Evolutionary conservation across 1,140 invertebrate genomes (phyloP), one percentile per base, ranked within the genome.

Genomic region (Macrobrachium rosenbergii): DNA sequence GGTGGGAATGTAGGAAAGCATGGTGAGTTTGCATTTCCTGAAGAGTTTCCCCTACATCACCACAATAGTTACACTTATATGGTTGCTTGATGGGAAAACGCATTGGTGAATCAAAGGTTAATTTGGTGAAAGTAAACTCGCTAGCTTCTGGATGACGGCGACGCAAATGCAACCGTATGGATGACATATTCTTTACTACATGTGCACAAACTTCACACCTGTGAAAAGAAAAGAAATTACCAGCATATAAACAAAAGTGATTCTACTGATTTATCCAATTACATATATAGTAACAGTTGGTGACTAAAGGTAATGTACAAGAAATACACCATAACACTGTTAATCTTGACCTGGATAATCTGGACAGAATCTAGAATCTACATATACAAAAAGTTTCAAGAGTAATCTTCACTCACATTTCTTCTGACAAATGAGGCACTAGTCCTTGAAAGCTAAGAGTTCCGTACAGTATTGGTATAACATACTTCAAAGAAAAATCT

Each of bases 61-160:
- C 87, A 81, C 87, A 88, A n/a, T 88, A 88, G 80, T 88, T 84
- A 67, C 87, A 88, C 77, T 88, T 88, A 73, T 80, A 84, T 63
- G 87, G 82, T 23, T 88, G 87, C 37, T 88, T 88, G 17, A 81
- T 84, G 2, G 87, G 87, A 73, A 78, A 82, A n/a, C 75, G 43
- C 52, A 84, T 37, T 14, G 81, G 82, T n/a, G 87, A 83, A n/a
- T 69, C 81, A 14, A 88, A 80, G 23, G 82, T 62, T 45, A 88
- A 75, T 52, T 79, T 78, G 67, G 81, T 64, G 45, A 88, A 88
- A 11, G 87, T 83, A 64, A 83, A 81, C 16, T 83, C 82, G 63
- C 84, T 45, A 43, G 85, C 59, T 14, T 81, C 76, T 37, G 87
- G 87, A 81, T 88, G 87, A 28, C 80, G 82, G n/a, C 87, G 87